Evolutionary conservation across 2,113 vertebrate species (phyloP).

Genomic region (Nibea albiflora): DNA sequence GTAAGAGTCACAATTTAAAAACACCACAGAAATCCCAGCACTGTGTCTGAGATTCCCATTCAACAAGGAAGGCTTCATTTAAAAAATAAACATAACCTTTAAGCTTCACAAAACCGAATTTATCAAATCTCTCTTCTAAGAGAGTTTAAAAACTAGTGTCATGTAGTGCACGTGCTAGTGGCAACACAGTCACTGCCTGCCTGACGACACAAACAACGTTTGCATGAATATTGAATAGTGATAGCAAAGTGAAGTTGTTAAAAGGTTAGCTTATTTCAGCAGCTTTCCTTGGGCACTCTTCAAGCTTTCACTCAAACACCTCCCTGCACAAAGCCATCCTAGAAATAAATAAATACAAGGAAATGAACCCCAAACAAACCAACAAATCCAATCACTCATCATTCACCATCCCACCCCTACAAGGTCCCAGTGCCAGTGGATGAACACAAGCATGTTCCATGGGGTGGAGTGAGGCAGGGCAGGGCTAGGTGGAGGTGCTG

Average conservation of each 20-base stretch:
- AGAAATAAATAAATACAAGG: slow-evolving; percentile 40
- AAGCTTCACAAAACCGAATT: slow-evolving; percentile 17
- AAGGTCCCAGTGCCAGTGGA: slow-evolving; percentile 71
- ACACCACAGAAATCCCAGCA: slow-evolving; percentile 49
- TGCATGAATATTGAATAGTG: not conserved
- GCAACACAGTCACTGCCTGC: not conserved
- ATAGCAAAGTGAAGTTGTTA: slow-evolving; percentile 39
- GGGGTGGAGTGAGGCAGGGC: slow-evolving; percentile 82
- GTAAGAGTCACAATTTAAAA: slow-evolving; percentile 31
- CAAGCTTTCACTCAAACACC: slow-evolving; percentile 39
- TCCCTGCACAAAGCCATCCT: slow-evolving; percentile 45
- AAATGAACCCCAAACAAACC: slow-evolving; percentile 17
- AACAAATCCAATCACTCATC: slow-evolving; percentile 42
- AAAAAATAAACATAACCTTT: slow-evolving; percentile 72
- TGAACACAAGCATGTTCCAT: slow-evolving; percentile 95
- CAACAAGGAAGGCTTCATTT: slow-evolving; percentile 62
- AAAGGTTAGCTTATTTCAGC: slow-evolving; percentile 69
- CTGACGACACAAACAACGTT: not conserved
- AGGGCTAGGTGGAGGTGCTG: slow-evolving; percentile 68
- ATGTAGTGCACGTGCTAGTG: not conserved
- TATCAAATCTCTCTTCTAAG: not conserved
- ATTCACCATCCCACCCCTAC: slow-evolving; percentile 57
- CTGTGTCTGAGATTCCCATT: slow-evolving; percentile 41
- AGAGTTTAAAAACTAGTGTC: not conserved
- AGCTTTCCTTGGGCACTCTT: slow-evolving; percentile 63